phyloP scores from a whole-genome alignment of 2,797 vertebrate genomes.

The Melanitta fusca region DNA sequence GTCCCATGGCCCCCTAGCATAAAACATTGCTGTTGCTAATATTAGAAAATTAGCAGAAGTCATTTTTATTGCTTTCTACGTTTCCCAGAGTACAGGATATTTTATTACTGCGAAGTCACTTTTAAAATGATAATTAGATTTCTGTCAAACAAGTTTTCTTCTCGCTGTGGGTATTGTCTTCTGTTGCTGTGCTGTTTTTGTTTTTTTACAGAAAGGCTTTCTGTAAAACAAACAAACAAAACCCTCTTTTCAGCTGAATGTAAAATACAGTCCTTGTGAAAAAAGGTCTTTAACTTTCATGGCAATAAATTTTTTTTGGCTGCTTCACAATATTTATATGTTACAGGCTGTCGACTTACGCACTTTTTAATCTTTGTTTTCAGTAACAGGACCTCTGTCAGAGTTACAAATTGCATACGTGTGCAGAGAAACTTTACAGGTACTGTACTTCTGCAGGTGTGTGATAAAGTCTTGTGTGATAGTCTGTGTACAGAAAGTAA shows the following conservation, averaged over 20 bases:
- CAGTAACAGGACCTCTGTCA: conserved; percentile 96
- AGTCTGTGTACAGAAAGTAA: background rate
- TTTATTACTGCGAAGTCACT: background rate
- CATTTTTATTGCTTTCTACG: background rate
- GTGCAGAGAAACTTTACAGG: conserved; percentile 96
- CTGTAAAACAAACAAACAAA: conserved; percentile 3
- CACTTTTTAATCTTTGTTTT: background rate
- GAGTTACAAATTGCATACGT: conserved; percentile 96
- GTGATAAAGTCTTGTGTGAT: rapidly evolving
- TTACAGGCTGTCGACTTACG: background rate
- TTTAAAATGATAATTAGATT: background rate
- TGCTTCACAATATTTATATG: rapidly evolving
- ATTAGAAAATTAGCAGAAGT: background rate
- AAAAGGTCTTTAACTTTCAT: background rate
- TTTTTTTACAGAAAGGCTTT: conserved; percentile 8
- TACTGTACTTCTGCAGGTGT: conserved; percentile 53
- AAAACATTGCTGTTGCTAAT: background rate
- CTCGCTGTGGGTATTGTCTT: background rate
- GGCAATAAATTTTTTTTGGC: background rate
- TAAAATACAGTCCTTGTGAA: background rate
- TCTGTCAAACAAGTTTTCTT: background rate
- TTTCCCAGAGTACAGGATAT: background rate
- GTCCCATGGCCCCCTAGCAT: rapidly evolving
- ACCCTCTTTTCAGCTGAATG: background rate
- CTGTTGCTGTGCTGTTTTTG: background rate